Conservation (phyloP, 2,797 vertebrate genomes). For the Cyclura pinguis region DNA sequence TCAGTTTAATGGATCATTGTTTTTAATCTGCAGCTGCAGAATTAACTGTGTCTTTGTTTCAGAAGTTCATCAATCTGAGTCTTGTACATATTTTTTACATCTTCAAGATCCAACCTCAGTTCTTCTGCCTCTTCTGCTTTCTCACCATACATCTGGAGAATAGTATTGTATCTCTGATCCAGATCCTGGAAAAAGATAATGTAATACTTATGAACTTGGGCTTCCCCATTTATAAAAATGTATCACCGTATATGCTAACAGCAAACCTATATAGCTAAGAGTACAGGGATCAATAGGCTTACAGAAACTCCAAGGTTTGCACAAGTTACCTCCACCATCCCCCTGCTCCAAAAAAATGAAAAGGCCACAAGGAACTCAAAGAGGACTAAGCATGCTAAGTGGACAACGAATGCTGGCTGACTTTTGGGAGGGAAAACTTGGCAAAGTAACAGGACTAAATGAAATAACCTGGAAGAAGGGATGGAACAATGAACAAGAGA, state of each 20-base stretch:
- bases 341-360: too few species aligned
- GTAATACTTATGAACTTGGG: neutral
- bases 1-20: constrained; percentile 65
- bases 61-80: constrained; percentile 97
- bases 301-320: too few species aligned
- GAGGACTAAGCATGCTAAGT: too few species aligned
- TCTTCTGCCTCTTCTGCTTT: constrained; percentile 98
- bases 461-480: neutral
- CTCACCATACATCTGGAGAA: constrained; percentile 99
- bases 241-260: neutral
- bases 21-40: constrained; percentile 30
- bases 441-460: neutral
- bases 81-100: constrained; percentile 99
- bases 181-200: constrained; percentile 87
- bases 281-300: neutral
- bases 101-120: constrained; percentile 93
- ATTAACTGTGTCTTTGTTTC: constrained; percentile 81
- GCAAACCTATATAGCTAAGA: neutral
- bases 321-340: too few species aligned
- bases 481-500: neutral
- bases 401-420: too few species aligned
- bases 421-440: neutral
- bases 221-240: neutral
- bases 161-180: constrained; percentile 98
- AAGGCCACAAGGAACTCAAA: neutral